Base-by-base conservation (phyloP, 2,797 vertebrate species). In the Neosalanx taihuensis region DNA sequence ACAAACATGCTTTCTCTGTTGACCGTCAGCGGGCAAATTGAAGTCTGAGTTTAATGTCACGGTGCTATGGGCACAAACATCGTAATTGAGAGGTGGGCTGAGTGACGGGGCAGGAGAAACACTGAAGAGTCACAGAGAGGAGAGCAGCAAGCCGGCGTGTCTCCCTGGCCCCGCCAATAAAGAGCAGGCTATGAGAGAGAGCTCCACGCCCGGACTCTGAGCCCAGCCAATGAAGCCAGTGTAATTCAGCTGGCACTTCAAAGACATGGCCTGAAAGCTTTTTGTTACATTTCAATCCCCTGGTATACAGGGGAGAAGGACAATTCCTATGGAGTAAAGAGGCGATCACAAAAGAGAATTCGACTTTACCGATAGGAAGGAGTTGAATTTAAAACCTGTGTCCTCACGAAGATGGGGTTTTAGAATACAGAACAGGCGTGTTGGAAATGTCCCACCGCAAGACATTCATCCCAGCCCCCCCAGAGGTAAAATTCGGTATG, bases 21-120 rank as follows among this genome's bases (percentile, higher is more conserved):
- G 66, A 84, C 87, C 84, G 86, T 90, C 89, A 89, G 84, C 80
- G 83, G 86, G 85, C 86, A 91, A 92, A 92, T 90, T 90, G 90
- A 91, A 91, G 87, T 81, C 80, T 81, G 81, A 87, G 88, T 91
- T 90, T 92, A 93, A 93, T 92, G 90, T 92, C 90, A 91, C 81
- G 79, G 88, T 35, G 69, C 85, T 83, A 80, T 90, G 90, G 89
- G 84, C 90, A 90, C 90, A 92, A 93, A 92, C 90, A 91, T 72
- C 87, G 89, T 90, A 91, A 93, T 90, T 90, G 90, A 92, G 88
- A 90, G 85, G 89, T 89, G 89, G 90, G 82, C 80, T 87, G 90
- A 90, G 85, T 91, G 90, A 91, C 90, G 89, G 89, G 81, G 85
- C 89, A 89, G 84, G 83, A 88, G 89, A 64, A 89, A 89, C 83